phyloP scores from a whole-genome alignment of 2,113 vertebrate species.

The Corythoichthys haematopterus region DNA sequence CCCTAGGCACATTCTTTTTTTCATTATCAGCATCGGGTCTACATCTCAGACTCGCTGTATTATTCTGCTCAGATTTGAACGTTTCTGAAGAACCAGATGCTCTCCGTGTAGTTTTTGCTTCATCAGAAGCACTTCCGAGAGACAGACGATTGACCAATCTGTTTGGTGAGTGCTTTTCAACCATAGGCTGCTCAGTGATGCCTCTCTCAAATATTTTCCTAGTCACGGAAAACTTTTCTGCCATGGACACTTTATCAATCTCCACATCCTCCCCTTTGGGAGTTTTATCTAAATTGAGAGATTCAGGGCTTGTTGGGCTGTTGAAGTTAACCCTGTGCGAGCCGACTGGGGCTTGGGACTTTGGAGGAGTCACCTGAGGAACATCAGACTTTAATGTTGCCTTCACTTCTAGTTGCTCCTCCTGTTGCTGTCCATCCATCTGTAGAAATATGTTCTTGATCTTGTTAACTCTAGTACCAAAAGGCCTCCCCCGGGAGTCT shows the following conservation, averaged over 20 bases:
- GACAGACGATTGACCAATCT: conserved; percentile 68
- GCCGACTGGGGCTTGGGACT: conserved; percentile 64
- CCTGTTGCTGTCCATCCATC: conserved; percentile 81
- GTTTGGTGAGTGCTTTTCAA: conserved; percentile 73
- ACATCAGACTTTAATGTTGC: conserved; percentile 65
- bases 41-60: conserved; percentile 43
- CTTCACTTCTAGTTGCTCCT: conserved; percentile 76
- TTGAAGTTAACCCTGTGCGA: conserved; percentile 67
- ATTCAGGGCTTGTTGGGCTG: conserved; percentile 65
- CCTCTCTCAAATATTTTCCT: conserved; percentile 88
- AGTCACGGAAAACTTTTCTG: conserved; percentile 88
- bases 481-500: conserved; percentile 80
- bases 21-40: conserved; percentile 57
- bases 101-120: conserved; percentile 58
- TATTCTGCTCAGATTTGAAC: conserved; percentile 58
- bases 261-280: conserved; percentile 80
- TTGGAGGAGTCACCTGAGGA: conserved; percentile 60
- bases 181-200: conserved; percentile 72
- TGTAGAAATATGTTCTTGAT: conserved; percentile 92
- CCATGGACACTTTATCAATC: conserved; percentile 84
- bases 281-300: conserved; percentile 69
- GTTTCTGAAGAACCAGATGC: conserved; percentile 58
- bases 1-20: conserved; percentile 47
- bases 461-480: conserved; percentile 85
- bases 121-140: conserved; percentile 68